Evolutionary conservation across 2,888 invertebrate genomes (phyloP), one percentile per base, ranked within the genome.

Genomic region (Orthosia gothica): DNA sequence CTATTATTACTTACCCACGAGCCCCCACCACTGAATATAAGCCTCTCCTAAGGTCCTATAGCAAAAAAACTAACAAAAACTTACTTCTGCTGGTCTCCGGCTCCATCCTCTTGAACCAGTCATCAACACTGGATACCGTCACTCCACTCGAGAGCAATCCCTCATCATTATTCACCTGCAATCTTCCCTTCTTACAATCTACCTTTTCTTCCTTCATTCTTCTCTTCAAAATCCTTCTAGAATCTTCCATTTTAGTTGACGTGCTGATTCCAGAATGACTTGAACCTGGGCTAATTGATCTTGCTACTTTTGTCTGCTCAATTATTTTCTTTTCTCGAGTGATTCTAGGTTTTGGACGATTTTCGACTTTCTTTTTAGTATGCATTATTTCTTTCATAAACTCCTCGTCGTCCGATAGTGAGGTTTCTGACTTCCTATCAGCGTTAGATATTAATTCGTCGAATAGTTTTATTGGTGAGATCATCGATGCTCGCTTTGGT

Each of bases 381-480:
- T 67, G 62, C 20, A 69, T 70, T 57, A 82, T 80, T 23, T 74
- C 69, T 61, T 71, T 81, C 69, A 88, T 70, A 64, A 75, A 85
- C 57, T 83, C 86, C 59, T 87, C 86, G n/a, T 85, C 82, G 7
- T 82, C 85, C 11, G 88, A 85, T 1, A 86, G 40, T 16, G 63
- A 74, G 5, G 59, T 75, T 70, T 79, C 72, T 0, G 78, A 81
- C 40, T 74, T 63, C 49, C 79, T 83, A 20, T 85, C 78, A 16
- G 57, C 72, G 4, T 83, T 80, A 0, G 78, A 70, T 64, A 74
- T 76, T 2, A 86, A 72, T 23, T 91, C 90, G 0, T 89, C 89
- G 4, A 89, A 90, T 5, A 91, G 65, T 78, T 88, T 91, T 63
- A 94, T 90, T 0, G 95, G 95, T 0, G 94, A 94, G 77, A 95